phyloP scores from a whole-genome alignment of 2,888 invertebrate species.

The Lissonota sp. region DNA sequence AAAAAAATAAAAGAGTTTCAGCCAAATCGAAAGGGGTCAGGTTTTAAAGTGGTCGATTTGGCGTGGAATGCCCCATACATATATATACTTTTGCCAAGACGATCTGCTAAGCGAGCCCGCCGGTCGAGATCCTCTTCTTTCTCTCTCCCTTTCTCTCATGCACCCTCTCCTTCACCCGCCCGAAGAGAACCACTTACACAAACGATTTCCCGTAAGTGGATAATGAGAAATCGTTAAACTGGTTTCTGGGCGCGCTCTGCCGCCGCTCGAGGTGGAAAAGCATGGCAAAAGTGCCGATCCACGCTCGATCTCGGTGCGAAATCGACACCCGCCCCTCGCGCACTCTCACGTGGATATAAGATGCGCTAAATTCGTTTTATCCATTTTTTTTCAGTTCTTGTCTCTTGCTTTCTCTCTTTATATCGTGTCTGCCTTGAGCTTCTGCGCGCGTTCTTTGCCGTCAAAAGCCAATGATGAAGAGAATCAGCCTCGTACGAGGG shows the following conservation, averaged over 20 bases:
- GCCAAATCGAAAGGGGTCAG: too few species aligned
- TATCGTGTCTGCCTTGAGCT: conserved; percentile 40
- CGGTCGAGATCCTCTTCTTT: conserved; percentile 41
- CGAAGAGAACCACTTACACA: conserved; percentile 71
- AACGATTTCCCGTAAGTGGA: conserved; percentile 73
- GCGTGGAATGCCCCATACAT: conserved; percentile 1
- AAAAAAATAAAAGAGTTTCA: too few species aligned
- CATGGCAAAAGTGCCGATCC: conserved; percentile 65
- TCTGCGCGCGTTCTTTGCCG: conserved; percentile 28
- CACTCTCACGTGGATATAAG: conserved; percentile 55
- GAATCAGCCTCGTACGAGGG: conserved; percentile 44
- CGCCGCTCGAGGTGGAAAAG: conserved; percentile 48
- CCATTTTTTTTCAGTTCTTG: conserved; percentile 23
- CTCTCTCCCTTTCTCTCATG: conserved; percentile 4
- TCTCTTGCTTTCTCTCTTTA: conserved; percentile 28
- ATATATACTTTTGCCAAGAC: conserved; percentile 40
- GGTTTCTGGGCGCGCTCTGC: conserved; percentile 64
- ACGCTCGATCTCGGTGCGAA: conserved; percentile 67
- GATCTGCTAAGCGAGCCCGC: conserved; percentile 53
- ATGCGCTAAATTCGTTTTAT: conserved; percentile 50
- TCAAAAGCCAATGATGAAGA: conserved; percentile 37
- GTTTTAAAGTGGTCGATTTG: too few species aligned
- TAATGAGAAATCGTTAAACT: conserved; percentile 75
- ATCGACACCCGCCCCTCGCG: conserved; percentile 69
- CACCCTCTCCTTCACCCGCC: conserved; percentile 35